These are phyloP conservation scores for Uropsilus gracilis DNA, from an alignment of 2,113 vertebrate species.

Conservation along the genomic window DNA sequence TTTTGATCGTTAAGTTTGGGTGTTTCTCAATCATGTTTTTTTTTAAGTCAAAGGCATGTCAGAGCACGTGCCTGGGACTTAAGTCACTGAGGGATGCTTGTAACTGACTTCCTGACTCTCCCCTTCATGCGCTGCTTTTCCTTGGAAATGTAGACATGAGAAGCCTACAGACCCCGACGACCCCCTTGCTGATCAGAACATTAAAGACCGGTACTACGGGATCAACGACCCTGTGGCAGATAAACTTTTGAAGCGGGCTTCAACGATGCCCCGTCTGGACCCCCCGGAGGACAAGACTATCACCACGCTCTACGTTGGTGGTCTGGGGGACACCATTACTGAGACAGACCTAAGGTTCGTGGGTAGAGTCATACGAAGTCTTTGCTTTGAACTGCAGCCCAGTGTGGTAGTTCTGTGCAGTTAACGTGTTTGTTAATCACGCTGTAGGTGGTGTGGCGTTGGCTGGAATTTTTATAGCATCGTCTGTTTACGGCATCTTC, in stretches of 20 bases:
- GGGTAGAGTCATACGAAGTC: background rate
- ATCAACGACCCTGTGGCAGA: conserved; percentile 98
- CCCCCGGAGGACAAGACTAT: conserved; percentile 97
- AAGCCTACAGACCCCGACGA: conserved; percentile 99
- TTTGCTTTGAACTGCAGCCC: conserved; percentile 17
- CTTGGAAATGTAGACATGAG: conserved; percentile 90
- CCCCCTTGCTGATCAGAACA: conserved; percentile 98
- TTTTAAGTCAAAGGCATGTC: background rate
- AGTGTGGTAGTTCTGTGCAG: background rate
- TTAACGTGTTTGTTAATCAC: background rate
- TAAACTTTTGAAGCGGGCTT: conserved; percentile 96
- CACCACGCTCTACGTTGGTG: conserved; percentile 96
- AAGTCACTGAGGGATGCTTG: background rate
- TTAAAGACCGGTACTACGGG: conserved; percentile 98
- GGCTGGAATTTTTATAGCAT: background rate
- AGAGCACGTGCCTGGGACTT: background rate
- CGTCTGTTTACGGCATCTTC: background rate
- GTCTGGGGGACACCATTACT: conserved; percentile 95
- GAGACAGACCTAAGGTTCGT: conserved; percentile 96
- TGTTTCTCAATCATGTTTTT: background rate
- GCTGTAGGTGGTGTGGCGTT: background rate
- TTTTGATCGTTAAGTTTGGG: background rate
- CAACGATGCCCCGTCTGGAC: conserved; percentile 97
- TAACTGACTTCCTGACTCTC: background rate
- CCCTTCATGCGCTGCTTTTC: background rate